phyloP scores from a whole-genome alignment of 1,140 invertebrate species.

The Pseudomyrmex sp. region DNA sequence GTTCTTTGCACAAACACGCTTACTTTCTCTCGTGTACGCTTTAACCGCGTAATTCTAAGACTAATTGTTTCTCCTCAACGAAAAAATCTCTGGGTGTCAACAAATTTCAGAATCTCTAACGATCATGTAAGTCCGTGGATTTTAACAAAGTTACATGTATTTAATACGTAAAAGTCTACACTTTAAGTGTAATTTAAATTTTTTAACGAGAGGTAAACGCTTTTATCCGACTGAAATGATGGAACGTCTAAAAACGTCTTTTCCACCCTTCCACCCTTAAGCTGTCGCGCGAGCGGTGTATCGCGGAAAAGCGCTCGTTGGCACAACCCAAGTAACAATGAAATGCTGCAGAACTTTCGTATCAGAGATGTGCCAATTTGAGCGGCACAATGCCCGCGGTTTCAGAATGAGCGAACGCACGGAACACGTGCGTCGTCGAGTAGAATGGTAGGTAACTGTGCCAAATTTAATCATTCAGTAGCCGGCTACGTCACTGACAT shows the following conservation, averaged over 20 bases:
- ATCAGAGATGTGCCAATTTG: slow-evolving; percentile 81
- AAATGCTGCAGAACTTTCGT: slow-evolving; percentile 76
- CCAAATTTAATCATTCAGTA: slow-evolving; percentile 74
- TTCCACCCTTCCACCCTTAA: slow-evolving; percentile 12
- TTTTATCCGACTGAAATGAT: slow-evolving; percentile 29
- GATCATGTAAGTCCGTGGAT: not conserved
- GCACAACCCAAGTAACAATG: slow-evolving; percentile 69
- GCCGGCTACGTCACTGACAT: slow-evolving; percentile 53
- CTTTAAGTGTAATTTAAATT: not conserved
- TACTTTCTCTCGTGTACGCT: not conserved
- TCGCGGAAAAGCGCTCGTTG: slow-evolving; percentile 58
- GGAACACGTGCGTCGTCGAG: slow-evolving; percentile 55
- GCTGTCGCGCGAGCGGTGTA: slow-evolving; percentile 44
- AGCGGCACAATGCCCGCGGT: slow-evolving; percentile 74
- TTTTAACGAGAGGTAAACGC: not conserved
- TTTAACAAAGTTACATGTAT: not conserved
- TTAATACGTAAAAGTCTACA: no score
- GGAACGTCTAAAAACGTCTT: slow-evolving; percentile 45
- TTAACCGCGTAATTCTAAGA: slow-evolving; percentile 40
- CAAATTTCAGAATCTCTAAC: not conserved
- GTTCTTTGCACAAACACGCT: not conserved
- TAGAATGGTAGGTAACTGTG: slow-evolving; percentile 69
- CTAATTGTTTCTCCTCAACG: not conserved
- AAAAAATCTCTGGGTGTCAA: not conserved
- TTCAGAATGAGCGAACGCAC: slow-evolving; percentile 73